A percentile compares a stretch with the other conserved stretches of the same genome.
phyloP scores from a whole-genome alignment of 2,888 invertebrate species.

The Cryptocephalus primarius region DNA sequence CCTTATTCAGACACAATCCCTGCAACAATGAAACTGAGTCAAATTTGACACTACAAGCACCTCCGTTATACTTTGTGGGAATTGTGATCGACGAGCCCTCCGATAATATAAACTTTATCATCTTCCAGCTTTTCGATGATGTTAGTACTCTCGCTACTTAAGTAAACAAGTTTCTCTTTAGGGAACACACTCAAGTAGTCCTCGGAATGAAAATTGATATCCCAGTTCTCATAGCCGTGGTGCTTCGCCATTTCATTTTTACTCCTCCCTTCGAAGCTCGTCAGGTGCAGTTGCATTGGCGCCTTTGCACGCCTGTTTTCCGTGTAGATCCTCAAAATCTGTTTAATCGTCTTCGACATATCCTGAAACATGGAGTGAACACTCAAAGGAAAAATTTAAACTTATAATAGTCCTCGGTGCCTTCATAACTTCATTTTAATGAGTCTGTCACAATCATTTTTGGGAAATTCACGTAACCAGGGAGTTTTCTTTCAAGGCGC shows the following conservation, averaged over 20 bases:
- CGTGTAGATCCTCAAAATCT: conserved; percentile 83
- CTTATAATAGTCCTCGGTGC: too few relatives aligned
- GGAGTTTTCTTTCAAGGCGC: too few relatives aligned
- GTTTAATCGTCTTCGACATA: conserved; percentile 79
- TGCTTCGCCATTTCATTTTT: conserved; percentile 67
- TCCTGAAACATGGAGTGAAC: conserved; percentile 44
- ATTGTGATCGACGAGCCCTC: conserved; percentile 96
- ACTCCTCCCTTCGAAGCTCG: conserved; percentile 65
- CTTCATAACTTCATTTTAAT: too few relatives aligned
- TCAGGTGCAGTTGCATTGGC: conserved; percentile 75
- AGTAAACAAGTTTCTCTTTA: conserved; percentile 73
- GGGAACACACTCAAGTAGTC: conserved; percentile 61
- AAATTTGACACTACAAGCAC: not conserved
- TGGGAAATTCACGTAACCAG: too few relatives aligned
- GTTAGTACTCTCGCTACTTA: conserved; percentile 90
- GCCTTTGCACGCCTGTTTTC: conserved; percentile 70
- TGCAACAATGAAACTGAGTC: conserved; percentile 32
- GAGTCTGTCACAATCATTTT: too few relatives aligned
- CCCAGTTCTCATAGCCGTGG: conserved; percentile 87
- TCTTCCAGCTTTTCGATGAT: conserved; percentile 63
- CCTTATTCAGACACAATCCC: conserved; percentile 78
- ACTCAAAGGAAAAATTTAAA: conserved; percentile 5
- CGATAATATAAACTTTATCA: conserved; percentile 82
- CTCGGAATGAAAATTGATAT: conserved; percentile 63
- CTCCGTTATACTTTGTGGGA: conserved; percentile 63